Base-by-base conservation (phyloP, 2,888 invertebrate genomes). In the Lypha dubia region DNA sequence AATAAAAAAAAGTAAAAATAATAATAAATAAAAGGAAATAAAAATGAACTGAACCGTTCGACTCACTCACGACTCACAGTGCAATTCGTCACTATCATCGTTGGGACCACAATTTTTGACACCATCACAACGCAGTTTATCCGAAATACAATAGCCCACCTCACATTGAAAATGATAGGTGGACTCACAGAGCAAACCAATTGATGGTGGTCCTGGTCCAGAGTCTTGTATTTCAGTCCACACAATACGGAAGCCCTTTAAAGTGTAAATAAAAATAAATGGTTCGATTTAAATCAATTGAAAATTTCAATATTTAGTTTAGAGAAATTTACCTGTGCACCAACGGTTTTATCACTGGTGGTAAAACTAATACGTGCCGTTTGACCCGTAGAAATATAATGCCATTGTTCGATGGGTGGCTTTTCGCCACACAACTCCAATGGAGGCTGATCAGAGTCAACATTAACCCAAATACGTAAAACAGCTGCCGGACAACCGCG, bases 401-500 rank as follows among this genome's bases (percentile, higher is more conserved):
- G 96, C 95, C 96, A 96, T 90, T 95, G 95, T 87, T 96, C 95
- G 32, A 94, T 92, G 44, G 94, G 93, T 83, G 95, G 94, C 92
- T 96, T 96, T 92, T 97, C 97, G 22, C 98, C 98, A 92, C 98
- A 98, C 88, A 98, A 93, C 93, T 98, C 98, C 86, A 96, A 93
- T 73, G 98, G 97, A 83, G 96, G 95, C 75, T 95, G 95, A 82
- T 95, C 95, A 83, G 95, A 93, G 90, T 97, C 96, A 68, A 92
- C 90, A 84, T 92, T 91, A 90, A 96, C 95, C 97, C 98, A 98
- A 90, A 98, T 94, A 88, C 98, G 94, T 86, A 98, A 94, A 85
- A 97, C 97, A 74, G 98, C 98, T 87, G 97, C 97, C 28, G 98
- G 96, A 93, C 98, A 98, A 38, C 98, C 98, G 86, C 98, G 96